Evolutionary conservation across 2,888 invertebrate genomes (phyloP).

Genomic region (Acanthosepion pharaonis): DNA sequence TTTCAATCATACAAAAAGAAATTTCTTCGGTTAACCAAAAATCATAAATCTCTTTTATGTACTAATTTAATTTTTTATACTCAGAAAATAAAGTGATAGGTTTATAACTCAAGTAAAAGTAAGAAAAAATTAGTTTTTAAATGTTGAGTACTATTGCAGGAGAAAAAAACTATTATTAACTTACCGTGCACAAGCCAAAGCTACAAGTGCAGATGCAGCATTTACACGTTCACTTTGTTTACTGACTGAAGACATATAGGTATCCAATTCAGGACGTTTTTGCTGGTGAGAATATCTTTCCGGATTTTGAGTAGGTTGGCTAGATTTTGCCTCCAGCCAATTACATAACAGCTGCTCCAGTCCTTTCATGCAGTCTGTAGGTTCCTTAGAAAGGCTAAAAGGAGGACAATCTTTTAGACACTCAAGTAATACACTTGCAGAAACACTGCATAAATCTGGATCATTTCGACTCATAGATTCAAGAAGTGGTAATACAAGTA

Average conservation of each 20-base stretch:
- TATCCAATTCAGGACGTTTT: neutral
- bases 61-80: too few species aligned
- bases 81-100: too few species aligned
- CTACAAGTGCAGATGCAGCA: slow-evolving; percentile 72
- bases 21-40: too few species aligned
- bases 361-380: slow-evolving; percentile 73
- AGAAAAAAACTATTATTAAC: neutral
- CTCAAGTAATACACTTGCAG: slow-evolving; percentile 70
- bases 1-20: too few species aligned
- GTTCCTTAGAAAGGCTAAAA: slow-evolving; percentile 72
- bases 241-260: slow-evolving; percentile 46
- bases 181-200: slow-evolving; percentile 73
- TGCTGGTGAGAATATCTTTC: neutral
- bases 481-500: slow-evolving; percentile 72
- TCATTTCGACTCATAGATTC: slow-evolving; percentile 73
- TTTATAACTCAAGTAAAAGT: too few species aligned
- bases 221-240: slow-evolving; percentile 61
- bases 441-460: slow-evolving; percentile 69
- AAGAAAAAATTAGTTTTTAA: too few species aligned
- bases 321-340: slow-evolving; percentile 70
- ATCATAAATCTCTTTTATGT: too few species aligned
- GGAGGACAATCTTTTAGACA: slow-evolving; percentile 73
- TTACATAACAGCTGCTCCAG: slow-evolving; percentile 70
- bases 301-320: neutral
- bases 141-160: too few species aligned